These are phyloP conservation scores for Panthera uncia DNA, from an alignment of 2,113 vertebrate species.

Conservation along the genomic window DNA sequence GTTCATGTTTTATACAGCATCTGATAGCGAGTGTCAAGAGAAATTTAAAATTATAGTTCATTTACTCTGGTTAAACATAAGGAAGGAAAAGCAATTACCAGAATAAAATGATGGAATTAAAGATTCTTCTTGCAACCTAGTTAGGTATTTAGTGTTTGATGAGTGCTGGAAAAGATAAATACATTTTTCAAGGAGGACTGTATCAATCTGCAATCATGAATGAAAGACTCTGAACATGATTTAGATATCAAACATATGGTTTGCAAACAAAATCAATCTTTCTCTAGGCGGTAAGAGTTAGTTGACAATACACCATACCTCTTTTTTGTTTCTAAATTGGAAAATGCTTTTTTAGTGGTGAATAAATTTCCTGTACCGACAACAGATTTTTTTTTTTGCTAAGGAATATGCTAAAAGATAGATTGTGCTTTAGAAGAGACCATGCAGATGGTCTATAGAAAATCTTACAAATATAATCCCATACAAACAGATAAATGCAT, in stretches of 20 bases:
- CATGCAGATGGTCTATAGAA: slow-evolving; percentile 67
- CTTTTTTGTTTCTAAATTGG: slow-evolving; percentile 74
- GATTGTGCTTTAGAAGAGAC: slow-evolving; percentile 66
- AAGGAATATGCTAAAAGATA: slow-evolving; percentile 71
- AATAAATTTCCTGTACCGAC: slow-evolving; percentile 69
- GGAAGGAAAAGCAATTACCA: slow-evolving; percentile 88
- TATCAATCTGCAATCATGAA: slow-evolving; percentile 83
- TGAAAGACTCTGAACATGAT: slow-evolving; percentile 82
- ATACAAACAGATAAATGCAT: slow-evolving; percentile 73
- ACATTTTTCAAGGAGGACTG: slow-evolving; percentile 82
- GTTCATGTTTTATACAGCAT: slow-evolving; percentile 81
- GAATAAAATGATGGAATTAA: slow-evolving; percentile 86
- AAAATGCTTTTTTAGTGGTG: slow-evolving; percentile 58
- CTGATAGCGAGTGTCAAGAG: slow-evolving; percentile 85
- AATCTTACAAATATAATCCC: slow-evolving; percentile 65
- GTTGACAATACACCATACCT: slow-evolving; percentile 64
- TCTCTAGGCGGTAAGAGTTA: slow-evolving; percentile 62
- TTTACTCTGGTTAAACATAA: slow-evolving; percentile 88
- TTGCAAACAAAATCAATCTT: slow-evolving; percentile 84
- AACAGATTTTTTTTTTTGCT: slow-evolving; percentile 54
- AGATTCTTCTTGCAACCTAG: slow-evolving; percentile 85
- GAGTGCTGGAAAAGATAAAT: slow-evolving; percentile 85
- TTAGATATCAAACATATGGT: slow-evolving; percentile 85
- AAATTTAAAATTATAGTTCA: slow-evolving; percentile 88
- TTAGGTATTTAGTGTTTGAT: slow-evolving; percentile 87